Evolutionary conservation across 2,888 invertebrate species (phyloP).

Genomic region (Chrysina gloriosa): DNA sequence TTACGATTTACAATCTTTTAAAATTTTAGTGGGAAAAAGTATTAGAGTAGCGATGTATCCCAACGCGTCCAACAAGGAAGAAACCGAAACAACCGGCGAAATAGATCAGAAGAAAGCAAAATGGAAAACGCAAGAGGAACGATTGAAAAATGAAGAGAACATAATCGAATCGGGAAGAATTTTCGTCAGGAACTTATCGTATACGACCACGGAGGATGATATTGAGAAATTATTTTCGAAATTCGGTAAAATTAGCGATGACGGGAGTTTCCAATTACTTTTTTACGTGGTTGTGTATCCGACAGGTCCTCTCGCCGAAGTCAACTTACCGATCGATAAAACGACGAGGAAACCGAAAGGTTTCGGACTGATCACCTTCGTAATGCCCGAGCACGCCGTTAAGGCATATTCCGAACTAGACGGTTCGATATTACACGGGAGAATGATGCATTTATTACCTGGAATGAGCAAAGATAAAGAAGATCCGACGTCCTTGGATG

Average conservation of each 20-base stretch:
- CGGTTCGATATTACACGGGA: slow-evolving; percentile 90
- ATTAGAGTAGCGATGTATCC: slow-evolving; percentile 70
- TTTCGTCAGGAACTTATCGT: slow-evolving; percentile 92
- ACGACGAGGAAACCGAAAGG: slow-evolving; percentile 87
- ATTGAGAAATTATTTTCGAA: slow-evolving; percentile 84
- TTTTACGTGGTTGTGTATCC: not conserved
- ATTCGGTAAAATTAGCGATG: slow-evolving; percentile 74
- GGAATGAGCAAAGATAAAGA: slow-evolving; percentile 76
- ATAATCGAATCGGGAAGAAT: slow-evolving; percentile 92
- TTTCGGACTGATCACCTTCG: slow-evolving; percentile 90
- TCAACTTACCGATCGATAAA: slow-evolving; percentile 89
- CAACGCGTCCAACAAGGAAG: slow-evolving; percentile 54
- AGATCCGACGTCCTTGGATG: slow-evolving; percentile 46
- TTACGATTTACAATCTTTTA: no score
- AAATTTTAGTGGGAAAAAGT: slow-evolving; percentile 69
- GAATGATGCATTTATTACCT: slow-evolving; percentile 93
- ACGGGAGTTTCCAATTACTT: no score
- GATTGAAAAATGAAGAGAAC: slow-evolving; percentile 77
- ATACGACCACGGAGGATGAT: slow-evolving; percentile 87
- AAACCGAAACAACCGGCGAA: slow-evolving; percentile 48
- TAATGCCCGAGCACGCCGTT: slow-evolving; percentile 96
- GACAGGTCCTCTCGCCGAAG: slow-evolving; percentile 85
- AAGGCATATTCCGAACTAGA: slow-evolving; percentile 89
- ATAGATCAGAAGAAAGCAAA: slow-evolving; percentile 61
- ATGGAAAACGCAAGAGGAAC: slow-evolving; percentile 74